These are phyloP conservation scores for Agrochola macilenta DNA, from an alignment of 2,888 invertebrate genomes.

Conservation along the genomic window DNA sequence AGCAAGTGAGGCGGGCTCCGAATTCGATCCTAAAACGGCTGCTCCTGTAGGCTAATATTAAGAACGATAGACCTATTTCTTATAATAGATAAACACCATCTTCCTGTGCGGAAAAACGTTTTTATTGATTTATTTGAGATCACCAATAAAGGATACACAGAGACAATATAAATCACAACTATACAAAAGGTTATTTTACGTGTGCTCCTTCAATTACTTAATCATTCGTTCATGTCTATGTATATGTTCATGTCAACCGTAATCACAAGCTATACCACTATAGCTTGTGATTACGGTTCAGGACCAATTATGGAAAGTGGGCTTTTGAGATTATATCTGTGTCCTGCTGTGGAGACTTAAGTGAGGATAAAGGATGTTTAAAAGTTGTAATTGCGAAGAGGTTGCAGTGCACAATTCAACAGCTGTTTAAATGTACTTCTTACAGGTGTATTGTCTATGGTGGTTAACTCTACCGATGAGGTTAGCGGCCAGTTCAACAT, in stretches of 20 bases:
- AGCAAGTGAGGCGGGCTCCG: background rate
- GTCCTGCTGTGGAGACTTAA: background rate
- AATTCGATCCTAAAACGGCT: background rate
- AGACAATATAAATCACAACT: background rate
- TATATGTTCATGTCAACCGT: too few species aligned
- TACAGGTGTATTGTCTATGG: slow-evolving; percentile 90
- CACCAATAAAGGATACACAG: background rate
- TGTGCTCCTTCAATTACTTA: background rate
- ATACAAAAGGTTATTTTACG: background rate
- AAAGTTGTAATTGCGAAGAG: too few species aligned
- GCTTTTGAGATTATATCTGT: background rate
- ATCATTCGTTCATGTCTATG: background rate
- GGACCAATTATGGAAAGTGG: background rate
- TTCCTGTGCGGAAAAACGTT: background rate
- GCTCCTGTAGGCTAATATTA: background rate
- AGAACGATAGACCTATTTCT: background rate
- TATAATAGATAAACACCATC: background rate
- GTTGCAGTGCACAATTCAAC: background rate
- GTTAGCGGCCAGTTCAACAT: slow-evolving; percentile 91
- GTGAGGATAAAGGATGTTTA: too few species aligned
- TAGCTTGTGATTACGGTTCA: too few species aligned
- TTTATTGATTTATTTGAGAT: background rate
- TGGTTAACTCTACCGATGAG: slow-evolving; percentile 80
- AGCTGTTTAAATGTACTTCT: background rate
- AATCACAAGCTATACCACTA: too few species aligned